phyloP scores from a whole-genome alignment of 2,888 invertebrate species.

The Limenitis camilla region DNA sequence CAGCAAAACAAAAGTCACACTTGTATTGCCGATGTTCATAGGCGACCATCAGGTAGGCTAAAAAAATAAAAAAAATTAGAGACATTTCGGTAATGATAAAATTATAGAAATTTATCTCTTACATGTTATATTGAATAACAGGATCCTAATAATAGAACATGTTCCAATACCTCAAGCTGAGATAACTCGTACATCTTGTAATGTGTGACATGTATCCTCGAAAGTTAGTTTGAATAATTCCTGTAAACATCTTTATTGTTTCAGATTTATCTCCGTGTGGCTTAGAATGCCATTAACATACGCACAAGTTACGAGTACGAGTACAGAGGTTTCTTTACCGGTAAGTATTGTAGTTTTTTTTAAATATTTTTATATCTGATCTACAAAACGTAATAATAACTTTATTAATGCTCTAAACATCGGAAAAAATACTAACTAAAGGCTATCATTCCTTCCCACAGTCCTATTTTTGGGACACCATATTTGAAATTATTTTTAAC shows the following conservation, averaged over 20 bases:
- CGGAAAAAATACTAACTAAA: too few species aligned
- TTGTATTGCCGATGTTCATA: too few species aligned
- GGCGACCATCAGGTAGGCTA: too few species aligned
- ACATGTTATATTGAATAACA: not conserved
- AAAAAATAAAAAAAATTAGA: too few species aligned
- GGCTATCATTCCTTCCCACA: too few species aligned
- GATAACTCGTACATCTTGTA: not conserved
- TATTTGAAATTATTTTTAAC: too few species aligned
- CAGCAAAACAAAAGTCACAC: too few species aligned
- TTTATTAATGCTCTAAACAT: too few species aligned
- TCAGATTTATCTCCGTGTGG: constrained; percentile 51
- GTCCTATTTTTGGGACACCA: too few species aligned
- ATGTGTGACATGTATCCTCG: not conserved
- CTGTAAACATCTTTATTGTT: constrained; percentile 34
- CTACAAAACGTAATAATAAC: not conserved
- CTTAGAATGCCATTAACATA: constrained; percentile 41
- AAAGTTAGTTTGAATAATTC: not conserved
- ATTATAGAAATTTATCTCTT: too few species aligned
- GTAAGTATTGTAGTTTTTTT: constrained; percentile 36
- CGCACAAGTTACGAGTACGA: constrained; percentile 49
- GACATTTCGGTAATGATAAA: too few species aligned
- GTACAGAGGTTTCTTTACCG: constrained; percentile 49
- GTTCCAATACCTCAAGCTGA: not conserved
- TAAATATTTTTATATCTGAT: not conserved
- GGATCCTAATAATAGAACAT: too few species aligned